Evolutionary conservation across 2,797 vertebrate genomes (phyloP).

Genomic region (Chelon auratus): DNA sequence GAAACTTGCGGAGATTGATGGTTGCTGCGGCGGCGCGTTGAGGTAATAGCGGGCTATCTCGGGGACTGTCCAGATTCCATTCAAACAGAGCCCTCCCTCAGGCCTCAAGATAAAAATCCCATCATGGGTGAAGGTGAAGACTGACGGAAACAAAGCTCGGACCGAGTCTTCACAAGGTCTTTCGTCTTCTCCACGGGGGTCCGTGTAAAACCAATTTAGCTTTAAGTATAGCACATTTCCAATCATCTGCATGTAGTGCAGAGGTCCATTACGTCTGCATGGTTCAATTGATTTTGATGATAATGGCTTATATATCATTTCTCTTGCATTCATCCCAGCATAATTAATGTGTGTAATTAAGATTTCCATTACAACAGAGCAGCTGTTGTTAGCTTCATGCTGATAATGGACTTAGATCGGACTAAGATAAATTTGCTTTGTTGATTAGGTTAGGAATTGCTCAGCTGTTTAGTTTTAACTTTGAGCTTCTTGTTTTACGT

Average conservation of each 20-base stretch:
- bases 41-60: constrained; percentile 79
- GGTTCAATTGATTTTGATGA: constrained; percentile 81
- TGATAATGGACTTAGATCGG: constrained; percentile 85
- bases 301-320: constrained; percentile 80
- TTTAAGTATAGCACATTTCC: constrained; percentile 51
- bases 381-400: constrained; percentile 84
- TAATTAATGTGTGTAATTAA: constrained; percentile 87
- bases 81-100: constrained; percentile 77
- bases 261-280: constrained; percentile 68
- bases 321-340: constrained; percentile 76
- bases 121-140: constrained; percentile 73
- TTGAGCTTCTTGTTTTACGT: constrained; percentile 62
- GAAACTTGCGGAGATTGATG: constrained; percentile 74
- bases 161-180: constrained; percentile 46
- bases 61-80: constrained; percentile 71
- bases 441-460: constrained; percentile 79
- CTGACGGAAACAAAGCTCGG: constrained; percentile 65
- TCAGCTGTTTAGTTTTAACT: constrained; percentile 73
- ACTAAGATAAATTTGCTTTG: constrained; percentile 83
- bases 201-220: constrained; percentile 46
- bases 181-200: constrained; percentile 29
- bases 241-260: constrained; percentile 52
- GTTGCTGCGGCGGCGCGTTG: constrained; percentile 63
- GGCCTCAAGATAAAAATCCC: constrained; percentile 78
- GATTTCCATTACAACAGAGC: constrained; percentile 84